Evolutionary conservation across 2,797 vertebrate genomes (phyloP).

Genomic region (Peromyscus melanophrys): DNA sequence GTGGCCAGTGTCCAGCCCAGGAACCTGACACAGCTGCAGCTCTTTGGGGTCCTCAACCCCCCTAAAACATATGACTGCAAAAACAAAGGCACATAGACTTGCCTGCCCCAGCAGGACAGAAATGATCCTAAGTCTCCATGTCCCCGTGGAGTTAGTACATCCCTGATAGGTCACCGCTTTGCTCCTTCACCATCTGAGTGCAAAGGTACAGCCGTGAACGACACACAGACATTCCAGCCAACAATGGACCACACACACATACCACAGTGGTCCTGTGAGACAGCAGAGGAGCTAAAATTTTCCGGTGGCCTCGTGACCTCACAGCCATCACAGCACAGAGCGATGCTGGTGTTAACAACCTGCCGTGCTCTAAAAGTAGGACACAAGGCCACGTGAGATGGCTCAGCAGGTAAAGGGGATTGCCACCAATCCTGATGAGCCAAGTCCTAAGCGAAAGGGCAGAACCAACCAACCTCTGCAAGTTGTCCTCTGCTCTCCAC

Average conservation of each 20-base stretch:
- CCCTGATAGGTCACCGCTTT: not conserved
- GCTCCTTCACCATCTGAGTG: not conserved
- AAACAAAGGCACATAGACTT: not conserved
- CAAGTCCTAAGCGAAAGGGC: not conserved
- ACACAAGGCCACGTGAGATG: not conserved
- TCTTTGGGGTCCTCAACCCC: not conserved
- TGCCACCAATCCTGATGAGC: not conserved
- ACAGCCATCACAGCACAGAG: too few species aligned
- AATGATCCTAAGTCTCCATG: not conserved
- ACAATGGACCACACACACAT: accelerated
- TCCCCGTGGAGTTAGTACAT: accelerated
- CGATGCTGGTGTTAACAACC: not conserved
- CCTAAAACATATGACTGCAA: not conserved
- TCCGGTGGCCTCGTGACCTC: not conserved
- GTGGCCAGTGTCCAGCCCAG: not conserved
- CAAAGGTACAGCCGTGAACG: not conserved
- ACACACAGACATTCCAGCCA: not conserved
- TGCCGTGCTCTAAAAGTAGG: not conserved
- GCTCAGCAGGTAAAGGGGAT: not conserved
- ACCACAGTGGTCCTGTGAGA: not conserved
- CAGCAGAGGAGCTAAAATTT: not conserved
- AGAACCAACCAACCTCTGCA: not conserved
- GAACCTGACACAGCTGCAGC: not conserved
- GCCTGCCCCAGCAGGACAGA: not conserved
- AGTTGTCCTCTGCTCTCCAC: not conserved